Base-by-base conservation (phyloP, 2,113 vertebrate species). In the Ranitomeya variabilis region DNA sequence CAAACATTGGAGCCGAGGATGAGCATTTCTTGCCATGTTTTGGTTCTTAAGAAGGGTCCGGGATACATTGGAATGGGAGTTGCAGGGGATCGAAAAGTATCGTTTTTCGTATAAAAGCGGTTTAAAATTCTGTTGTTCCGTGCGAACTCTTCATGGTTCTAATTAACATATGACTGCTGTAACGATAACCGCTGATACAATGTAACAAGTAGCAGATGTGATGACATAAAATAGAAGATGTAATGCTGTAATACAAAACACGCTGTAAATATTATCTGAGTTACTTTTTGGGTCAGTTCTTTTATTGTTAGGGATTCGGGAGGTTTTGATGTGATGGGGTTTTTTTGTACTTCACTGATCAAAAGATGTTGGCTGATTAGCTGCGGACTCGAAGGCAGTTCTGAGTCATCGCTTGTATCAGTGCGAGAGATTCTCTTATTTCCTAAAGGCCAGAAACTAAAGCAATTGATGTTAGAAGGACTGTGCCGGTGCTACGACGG, bases 311-410 rank as follows among this genome's bases (percentile, higher is more conserved):
- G 45, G 37, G 26, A 37, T 23, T 3, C 59, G 78, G 60, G 79
- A 83, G 51, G 59, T 66, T 64, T 18, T 66, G 37, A 31, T 45
- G 15, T 16, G 8, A 13, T 45, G 10, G 7, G n/a, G 14, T 31
- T 7, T 16, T 26, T 55, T 74, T 74, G 26, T 52, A 45, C 19
- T 51, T 71, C 62, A 69, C 62, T 83, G 83, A 85, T 85, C 83
- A 85, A 85, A 85, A 54, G 83, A 55, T 73, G 6, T 52, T 3
- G n/a, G 19, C 19, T 85, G 66, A 73, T 85, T 85, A 85, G n/a
- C 80, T 31, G 80, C 3, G 52, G 9, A 81, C 66, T 64, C 19
- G 18, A 11, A 83, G 37, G 82, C 82, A 11, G 66, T 69, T 69
- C 23, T 26, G 64, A 71, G 82, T 23, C 82, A 54, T 52, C 12